Evolutionary conservation across 2,888 invertebrate genomes (phyloP), one percentile per base, ranked within the genome.

Genomic region (Tyria jacobaeae): DNA sequence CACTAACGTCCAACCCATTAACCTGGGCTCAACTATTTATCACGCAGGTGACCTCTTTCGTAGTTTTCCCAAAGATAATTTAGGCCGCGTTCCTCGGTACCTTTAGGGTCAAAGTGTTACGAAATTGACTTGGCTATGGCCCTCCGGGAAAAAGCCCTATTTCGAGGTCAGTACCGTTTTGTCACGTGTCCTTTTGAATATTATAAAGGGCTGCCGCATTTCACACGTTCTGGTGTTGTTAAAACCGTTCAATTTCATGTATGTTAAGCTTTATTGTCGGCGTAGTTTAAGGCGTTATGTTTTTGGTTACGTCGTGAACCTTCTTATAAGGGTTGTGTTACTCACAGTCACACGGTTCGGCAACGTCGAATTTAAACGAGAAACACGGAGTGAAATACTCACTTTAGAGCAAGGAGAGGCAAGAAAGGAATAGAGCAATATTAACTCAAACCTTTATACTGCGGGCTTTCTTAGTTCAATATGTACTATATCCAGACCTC

Each of bases 21-120:
- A 85, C 81, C 79, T 76, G 78, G 79, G 81, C 80, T 88, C 82
- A 84, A 86, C 84, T 86, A 88, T 90, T 89, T 82, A 86, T 83
- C 82, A 83, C 80, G 75, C 76, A 76, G 75, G 83, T 84, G 89
- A 88, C 87, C 89, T 87, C 83, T 80, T 86, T 81, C 79, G 75
- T 78, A 85, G 82, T 84, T 84, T 85, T 87, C 85, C 86, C 85
- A 79, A 82, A 88, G 85, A 88, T 88, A 88, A 89, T 90, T 89
- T 87, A 84, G 82, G 85, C 83, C 75, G 75, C 76, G 80, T 81
- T 78, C 76, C 81, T 71, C 74, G 78, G 73, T 78, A 79, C 82
- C 80, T 84, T 85, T 82, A 85, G 84, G 88, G 88, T 85, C 85
- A 84, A 81, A 87, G 86, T 86, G 85, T 84, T 84, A 79, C 83